Percentiles rank a stretch among this genome's conserved stretches.
Evolutionary conservation across 2,888 invertebrate species (phyloP).

Genomic region (Blomia tropicalis): DNA sequence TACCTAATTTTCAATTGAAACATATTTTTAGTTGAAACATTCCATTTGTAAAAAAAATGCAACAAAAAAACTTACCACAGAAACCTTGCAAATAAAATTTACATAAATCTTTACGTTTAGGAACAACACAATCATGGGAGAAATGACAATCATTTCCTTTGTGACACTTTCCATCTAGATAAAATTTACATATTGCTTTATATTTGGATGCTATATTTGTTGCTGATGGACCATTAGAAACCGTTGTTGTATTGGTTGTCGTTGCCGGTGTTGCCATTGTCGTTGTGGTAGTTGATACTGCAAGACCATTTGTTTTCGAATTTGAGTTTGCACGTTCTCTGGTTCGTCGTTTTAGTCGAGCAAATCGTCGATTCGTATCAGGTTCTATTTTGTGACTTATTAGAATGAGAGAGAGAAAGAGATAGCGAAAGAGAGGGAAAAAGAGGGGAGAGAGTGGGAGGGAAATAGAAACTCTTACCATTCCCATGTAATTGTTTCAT

Average conservation of each 20-base stretch:
- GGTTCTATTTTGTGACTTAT: no score
- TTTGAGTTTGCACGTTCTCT: background rate
- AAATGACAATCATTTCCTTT: slow-evolving; percentile 65
- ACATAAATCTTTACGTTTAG: slow-evolving; percentile 78
- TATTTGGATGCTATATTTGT: no score
- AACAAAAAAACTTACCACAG: slow-evolving; percentile 55
- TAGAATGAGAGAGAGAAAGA: background rate
- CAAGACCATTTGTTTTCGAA: background rate
- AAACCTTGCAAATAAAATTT: slow-evolving; percentile 91
- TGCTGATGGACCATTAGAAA: no score
- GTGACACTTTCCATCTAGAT: slow-evolving; percentile 67
- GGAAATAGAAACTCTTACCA: background rate
- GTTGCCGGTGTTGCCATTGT: no score
- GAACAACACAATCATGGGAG: slow-evolving; percentile 63
- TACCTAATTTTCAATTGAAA: background rate
- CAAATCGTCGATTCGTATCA: slow-evolving; percentile 14
- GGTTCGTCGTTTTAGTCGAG: slow-evolving; percentile 14
- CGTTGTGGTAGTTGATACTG: no score
- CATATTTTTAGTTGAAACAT: background rate
- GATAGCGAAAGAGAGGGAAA: background rate
- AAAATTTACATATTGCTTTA: slow-evolving; percentile 54
- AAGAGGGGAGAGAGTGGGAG: background rate
- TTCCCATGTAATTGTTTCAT: slow-evolving; percentile 14
- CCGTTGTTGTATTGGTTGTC: no score
- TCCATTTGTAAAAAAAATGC: background rate